These are phyloP conservation scores for Patella pellucida DNA, from an alignment of 2,888 invertebrate species.

Conservation along the genomic window DNA sequence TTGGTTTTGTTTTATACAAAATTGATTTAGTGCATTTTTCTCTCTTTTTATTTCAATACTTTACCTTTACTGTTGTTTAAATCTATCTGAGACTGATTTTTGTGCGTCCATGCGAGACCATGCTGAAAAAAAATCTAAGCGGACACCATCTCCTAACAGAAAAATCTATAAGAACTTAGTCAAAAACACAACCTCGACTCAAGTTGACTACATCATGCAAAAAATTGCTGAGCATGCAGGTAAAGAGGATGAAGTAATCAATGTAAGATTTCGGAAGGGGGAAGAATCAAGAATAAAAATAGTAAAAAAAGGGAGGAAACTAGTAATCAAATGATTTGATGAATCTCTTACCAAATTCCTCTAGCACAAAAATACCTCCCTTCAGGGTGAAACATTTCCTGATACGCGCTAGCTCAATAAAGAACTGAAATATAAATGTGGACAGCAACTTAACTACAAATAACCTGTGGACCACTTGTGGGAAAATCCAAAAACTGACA, in stretches of 20 bases:
- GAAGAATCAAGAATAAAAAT: constrained; percentile 34
- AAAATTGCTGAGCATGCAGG: neutral
- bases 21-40: too few species aligned
- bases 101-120: too few species aligned
- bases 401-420: constrained; percentile 98
- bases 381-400: constrained; percentile 99
- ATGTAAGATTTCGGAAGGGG: constrained; percentile 25
- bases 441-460: constrained; percentile 57
- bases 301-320: constrained; percentile 33
- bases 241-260: constrained; percentile 1
- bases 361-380: constrained; percentile 98
- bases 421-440: constrained; percentile 86
- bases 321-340: constrained; percentile 22
- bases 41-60: too few species aligned
- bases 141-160: too few species aligned
- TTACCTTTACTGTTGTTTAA: too few species aligned
- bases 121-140: too few species aligned
- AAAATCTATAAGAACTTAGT: too few species aligned
- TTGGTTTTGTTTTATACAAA: too few species aligned
- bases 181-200: too few species aligned
- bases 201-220: too few species aligned
- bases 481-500: constrained; percentile 12
- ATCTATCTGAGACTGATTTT: too few species aligned
- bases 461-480: constrained; percentile 30
- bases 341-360: constrained; percentile 96